Evolutionary conservation across 1,140 invertebrate species (phyloP), one percentile per base, ranked within the genome.

Genomic region (Drosophila sechellia): DNA sequence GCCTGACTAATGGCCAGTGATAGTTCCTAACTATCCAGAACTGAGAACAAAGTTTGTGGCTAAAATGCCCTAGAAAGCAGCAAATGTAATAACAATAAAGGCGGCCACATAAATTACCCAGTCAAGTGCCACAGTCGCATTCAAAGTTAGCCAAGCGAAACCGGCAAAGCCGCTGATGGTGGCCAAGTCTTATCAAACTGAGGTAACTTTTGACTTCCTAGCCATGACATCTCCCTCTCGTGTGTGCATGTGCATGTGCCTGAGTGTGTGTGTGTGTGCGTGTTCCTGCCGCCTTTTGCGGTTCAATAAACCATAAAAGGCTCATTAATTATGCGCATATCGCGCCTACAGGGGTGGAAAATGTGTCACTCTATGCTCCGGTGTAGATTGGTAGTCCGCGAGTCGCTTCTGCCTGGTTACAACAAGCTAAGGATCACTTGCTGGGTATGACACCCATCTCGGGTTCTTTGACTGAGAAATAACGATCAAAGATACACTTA

Each of bases 241-340:
- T 12, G 20, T 0, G 31, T 12, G 20, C 15, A 40, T 49, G 27
- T 20, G 25, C 10, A 40, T 64, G 58, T 43, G 59, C 40, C 59
- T 65, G 60, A 68, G 61, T 74, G 48, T 53, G 43, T 11, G 27
- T 27, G 40, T 17, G 15, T 13, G 58, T 64, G 61, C 59, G 42
- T 65, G 63, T 65, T 70, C 52, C 65, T 70, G 48, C 49, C 75
- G 65, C 45, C 42, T 68, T 75, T 69, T 90, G 81, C 81, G 89
- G 90, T 91, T 91, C 90, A 91, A 91, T 91, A 91, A 91, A 91
- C 90, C 89, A 91, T 91, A 91, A 91, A 91, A 91, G 83, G 79
- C 90, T 91, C 90, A 91, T 91, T 91, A 91, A 91, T 91, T 91
- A 91, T 91, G 90, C 90, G 89, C 90, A 81, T 91, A 91, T 91